These are phyloP conservation scores for Chrysolina haemoptera DNA, from an alignment of 2,888 invertebrate genomes.

Conservation along the genomic window DNA sequence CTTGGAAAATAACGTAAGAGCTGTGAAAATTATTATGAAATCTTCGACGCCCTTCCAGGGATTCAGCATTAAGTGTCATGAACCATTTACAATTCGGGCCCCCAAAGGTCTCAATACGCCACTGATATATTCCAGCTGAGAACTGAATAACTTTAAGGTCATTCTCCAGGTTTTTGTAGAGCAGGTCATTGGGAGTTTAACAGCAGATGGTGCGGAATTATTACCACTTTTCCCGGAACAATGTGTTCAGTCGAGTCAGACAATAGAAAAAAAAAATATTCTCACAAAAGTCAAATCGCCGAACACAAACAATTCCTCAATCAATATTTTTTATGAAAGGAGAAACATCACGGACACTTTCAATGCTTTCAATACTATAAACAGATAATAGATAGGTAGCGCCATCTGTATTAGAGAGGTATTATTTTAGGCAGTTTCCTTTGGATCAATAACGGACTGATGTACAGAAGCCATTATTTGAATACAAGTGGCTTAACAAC, in stretches of 20 bases:
- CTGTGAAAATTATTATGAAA: too few species aligned
- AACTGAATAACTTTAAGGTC: not conserved
- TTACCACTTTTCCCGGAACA: conserved; percentile 28
- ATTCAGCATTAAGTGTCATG: not conserved
- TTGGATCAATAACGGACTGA: not conserved
- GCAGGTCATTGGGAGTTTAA: conserved; percentile 9
- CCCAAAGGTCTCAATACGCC: not conserved
- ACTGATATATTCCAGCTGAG: not conserved
- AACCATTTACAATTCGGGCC: not conserved
- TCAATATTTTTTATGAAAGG: conserved; percentile 22
- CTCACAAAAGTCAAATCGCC: not conserved
- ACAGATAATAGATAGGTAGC: not conserved
- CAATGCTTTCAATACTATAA: not conserved
- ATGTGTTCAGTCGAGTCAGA: conserved; percentile 15
- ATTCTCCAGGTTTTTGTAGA: not conserved
- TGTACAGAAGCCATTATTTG: not conserved
- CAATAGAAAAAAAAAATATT: conserved; percentile 23
- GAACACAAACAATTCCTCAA: not conserved
- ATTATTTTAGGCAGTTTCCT: not conserved
- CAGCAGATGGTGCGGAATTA: conserved; percentile 30
- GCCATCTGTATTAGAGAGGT: not conserved
- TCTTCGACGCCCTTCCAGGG: too few species aligned
- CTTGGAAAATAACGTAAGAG: too few species aligned
- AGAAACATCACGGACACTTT: not conserved
- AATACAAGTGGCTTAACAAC: too few species aligned